Percentiles rank a stretch among this genome's conserved stretches.
These are phyloP conservation scores for Apaloderma vittatum DNA, from an alignment of 2,113 vertebrate species.

Conservation along the genomic window DNA sequence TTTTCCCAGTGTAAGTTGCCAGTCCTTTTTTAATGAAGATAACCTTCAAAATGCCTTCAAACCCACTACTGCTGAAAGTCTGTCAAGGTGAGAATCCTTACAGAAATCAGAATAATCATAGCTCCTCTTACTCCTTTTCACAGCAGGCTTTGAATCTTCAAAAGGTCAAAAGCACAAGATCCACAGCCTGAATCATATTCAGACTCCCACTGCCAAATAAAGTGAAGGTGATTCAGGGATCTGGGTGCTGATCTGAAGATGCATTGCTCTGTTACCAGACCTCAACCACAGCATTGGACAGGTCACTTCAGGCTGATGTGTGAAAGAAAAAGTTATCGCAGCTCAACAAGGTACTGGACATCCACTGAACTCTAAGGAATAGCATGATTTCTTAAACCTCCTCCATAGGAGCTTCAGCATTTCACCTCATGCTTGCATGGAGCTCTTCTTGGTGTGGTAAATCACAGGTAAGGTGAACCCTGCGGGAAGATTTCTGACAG, in stretches of 20 bases:
- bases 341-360: not conserved
- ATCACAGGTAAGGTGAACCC: not conserved
- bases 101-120: not conserved
- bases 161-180: not conserved
- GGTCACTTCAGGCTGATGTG: not conserved
- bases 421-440: not conserved
- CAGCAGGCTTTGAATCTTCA: not conserved
- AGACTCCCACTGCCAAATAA: not conserved
- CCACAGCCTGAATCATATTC: not conserved
- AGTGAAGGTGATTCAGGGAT: not conserved
- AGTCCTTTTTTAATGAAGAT: slow-evolving; percentile 24
- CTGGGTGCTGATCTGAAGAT: not conserved
- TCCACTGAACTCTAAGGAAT: not conserved
- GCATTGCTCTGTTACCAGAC: not conserved
- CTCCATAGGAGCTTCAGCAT: not conserved
- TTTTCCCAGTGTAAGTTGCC: slow-evolving; percentile 40
- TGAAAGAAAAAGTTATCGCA: not conserved
- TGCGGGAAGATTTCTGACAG: not conserved
- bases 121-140: not conserved
- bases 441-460: not conserved
- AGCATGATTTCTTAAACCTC: not conserved
- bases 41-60: slow-evolving; percentile 59
- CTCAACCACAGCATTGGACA: not conserved
- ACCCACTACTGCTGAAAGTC: not conserved
- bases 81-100: slow-evolving; percentile 44